phyloP scores from a whole-genome alignment of 2,888 invertebrate species.

The Patella caerulea region DNA sequence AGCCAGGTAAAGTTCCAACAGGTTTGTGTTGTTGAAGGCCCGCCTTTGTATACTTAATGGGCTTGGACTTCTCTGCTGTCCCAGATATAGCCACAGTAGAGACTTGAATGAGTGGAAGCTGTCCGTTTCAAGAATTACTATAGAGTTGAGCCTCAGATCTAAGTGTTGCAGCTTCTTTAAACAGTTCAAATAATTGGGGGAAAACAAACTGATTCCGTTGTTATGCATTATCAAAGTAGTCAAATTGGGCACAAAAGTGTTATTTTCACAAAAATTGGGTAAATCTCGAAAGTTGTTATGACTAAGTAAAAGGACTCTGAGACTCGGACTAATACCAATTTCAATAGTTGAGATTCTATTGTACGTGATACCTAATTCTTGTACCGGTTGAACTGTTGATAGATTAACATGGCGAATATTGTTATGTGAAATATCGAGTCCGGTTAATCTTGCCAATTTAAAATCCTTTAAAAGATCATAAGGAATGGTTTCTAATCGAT shows the following conservation, averaged over 20 bases:
- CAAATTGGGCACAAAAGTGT: background rate
- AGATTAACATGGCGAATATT: background rate
- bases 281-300: background rate
- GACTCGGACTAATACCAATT: background rate
- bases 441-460: background rate
- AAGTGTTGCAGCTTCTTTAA: background rate
- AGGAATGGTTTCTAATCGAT: too few relatives aligned
- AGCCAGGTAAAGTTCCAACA: background rate
- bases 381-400: background rate
- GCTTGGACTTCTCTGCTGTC: background rate
- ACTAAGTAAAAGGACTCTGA: too few relatives aligned
- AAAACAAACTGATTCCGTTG: background rate
- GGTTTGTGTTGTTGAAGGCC: background rate
- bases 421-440: background rate
- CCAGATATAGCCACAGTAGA: background rate
- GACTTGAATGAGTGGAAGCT: background rate
- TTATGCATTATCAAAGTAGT: background rate
- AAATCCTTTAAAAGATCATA: background rate
- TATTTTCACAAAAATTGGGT: background rate
- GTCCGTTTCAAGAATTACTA: background rate
- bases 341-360: background rate
- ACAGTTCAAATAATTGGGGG: background rate
- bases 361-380: background rate
- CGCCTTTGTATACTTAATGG: background rate
- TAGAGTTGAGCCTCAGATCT: background rate